Percentiles rank a stretch among this genome's conserved stretches.
Evolutionary conservation across 2,888 invertebrate species (phyloP).

Genomic region (Xanthia icteritia): DNA sequence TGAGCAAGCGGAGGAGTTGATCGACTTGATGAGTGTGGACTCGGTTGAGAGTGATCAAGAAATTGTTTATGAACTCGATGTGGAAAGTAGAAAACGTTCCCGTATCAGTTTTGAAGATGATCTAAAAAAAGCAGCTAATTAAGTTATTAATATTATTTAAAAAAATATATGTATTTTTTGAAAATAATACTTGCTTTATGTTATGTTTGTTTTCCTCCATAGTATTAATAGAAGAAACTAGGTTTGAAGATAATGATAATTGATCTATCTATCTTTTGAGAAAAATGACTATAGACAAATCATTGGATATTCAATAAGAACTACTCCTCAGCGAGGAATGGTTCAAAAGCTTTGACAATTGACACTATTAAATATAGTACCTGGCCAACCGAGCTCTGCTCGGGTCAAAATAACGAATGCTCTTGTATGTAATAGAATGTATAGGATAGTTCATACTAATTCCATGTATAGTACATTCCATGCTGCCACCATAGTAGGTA

Average conservation of each 20-base stretch:
- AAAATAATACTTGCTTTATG: not conserved
- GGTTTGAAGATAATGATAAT: not conserved
- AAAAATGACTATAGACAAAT: not conserved
- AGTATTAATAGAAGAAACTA: not conserved
- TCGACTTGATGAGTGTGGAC: constrained; percentile 64
- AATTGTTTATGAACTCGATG: constrained; percentile 65
- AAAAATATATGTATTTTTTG: not conserved
- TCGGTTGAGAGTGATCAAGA: constrained; percentile 71
- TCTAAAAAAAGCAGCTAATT: constrained; percentile 11
- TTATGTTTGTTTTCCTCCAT: not conserved
- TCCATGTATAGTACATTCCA: too few relatives aligned
- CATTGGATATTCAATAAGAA: not conserved
- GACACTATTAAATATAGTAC: not conserved
- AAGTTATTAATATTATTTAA: not conserved
- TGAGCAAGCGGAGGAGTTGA: constrained; percentile 56
- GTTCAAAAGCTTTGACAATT: not conserved
- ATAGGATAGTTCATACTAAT: too few relatives aligned
- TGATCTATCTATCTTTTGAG: not conserved
- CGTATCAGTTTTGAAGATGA: constrained; percentile 7
- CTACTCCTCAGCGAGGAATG: not conserved
- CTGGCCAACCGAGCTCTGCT: too few relatives aligned
- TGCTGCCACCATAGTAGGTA: too few relatives aligned
- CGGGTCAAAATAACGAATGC: too few relatives aligned
- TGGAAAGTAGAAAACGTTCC: constrained; percentile 39
- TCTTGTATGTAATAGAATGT: too few relatives aligned